Evolutionary conservation across 2,888 invertebrate genomes (phyloP), one percentile per base, ranked within the genome.

Genomic region (Gandaritis pyraliata): DNA sequence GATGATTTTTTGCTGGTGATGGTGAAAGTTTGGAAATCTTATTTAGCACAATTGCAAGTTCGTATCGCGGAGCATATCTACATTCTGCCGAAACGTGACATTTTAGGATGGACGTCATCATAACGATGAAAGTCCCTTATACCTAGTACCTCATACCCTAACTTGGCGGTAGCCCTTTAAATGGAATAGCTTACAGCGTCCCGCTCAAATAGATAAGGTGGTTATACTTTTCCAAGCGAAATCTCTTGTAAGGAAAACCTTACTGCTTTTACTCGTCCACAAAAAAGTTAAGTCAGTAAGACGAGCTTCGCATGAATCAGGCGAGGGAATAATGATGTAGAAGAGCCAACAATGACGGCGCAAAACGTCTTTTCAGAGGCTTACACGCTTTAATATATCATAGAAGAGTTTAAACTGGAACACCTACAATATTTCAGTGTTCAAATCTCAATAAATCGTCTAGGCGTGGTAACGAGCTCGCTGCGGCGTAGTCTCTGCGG

Each of bases 391-490:
- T 66, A 67, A 61, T 64, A 64, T 66, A 43, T 89, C 87, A 87
- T 87, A 86, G 82, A 87, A 83, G 83, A 86, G 83, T 90, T 90
- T 88, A 81, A 89, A 90, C 85, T 80, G 82, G 87, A 86, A 87
- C 87, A 89, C 86, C 87, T 90, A 88, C 86, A 90, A 91, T 91
- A 90, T 90, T 90, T 90, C 86, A 90, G 85, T 82, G 85, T 88
- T 90, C 91, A 92, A 90, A 92, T 92, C 90, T 91, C 90, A 87
- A 91, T 92, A 92, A 92, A 92, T 91, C 91, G 88, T 86, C 87
- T 89, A 87, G 91, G 90, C 89, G 87, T 88, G 87, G 91, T 90
- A 90, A 90, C 91, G 90, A 90, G 90, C 90, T 86, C 90, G 80
- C 85, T 89, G 90, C 89, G 90, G 89, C 90, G 88, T 83, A 88